Base-by-base conservation (phyloP, 2,888 invertebrate genomes). In the Neoaliturus tenellus region DNA sequence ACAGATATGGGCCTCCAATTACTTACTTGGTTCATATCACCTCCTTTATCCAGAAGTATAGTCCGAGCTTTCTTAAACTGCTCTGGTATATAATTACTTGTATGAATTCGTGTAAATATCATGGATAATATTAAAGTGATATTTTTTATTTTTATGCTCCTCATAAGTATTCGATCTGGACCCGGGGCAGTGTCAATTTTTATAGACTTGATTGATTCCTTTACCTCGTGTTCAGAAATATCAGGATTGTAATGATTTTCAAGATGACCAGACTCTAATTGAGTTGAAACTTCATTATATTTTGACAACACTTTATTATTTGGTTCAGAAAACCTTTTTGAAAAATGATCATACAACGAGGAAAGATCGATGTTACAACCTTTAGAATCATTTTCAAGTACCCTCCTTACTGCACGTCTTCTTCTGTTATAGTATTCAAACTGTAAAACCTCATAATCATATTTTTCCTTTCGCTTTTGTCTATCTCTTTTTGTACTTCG, bases 1-100 rank as follows among this genome's bases (percentile, higher is more conserved):
- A 67, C 31, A 2, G 67, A 67, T 31, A 67, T 31, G 6, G 67
- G 67, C 17, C 67, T 67, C 67, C 67, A 67, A 31, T 67, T 67
- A 5, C 8, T 23, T 1, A 67, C 67, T 67, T 67, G 14, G 3
- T 67, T 31, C 8, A 10, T 17, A 14, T 67, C 67, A 33, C 67
- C 5, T 67, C 23, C n/a, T n/a, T 67, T 31, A 31, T 67, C 3
- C n/a, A 67, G 4, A 14, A 67, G n/a, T 8, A 67, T 67, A 2
- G 31, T 67, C 31, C 67, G 12, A 4, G 31, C 67, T 67, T 67
- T 17, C 17, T 67, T 17, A 33, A 67, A 67, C 0, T 33, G 14
- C 1, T 67, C n/a, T 8, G 33, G 14, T 33, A 8, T 3, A 6
- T 31, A 6, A 33, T 28, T 67, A n/a, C n/a, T 31, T 31, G 3